Evolutionary conservation across 2,888 invertebrate genomes (phyloP), one percentile per base, ranked within the genome.

Genomic region (Urechis unicinctus): DNA sequence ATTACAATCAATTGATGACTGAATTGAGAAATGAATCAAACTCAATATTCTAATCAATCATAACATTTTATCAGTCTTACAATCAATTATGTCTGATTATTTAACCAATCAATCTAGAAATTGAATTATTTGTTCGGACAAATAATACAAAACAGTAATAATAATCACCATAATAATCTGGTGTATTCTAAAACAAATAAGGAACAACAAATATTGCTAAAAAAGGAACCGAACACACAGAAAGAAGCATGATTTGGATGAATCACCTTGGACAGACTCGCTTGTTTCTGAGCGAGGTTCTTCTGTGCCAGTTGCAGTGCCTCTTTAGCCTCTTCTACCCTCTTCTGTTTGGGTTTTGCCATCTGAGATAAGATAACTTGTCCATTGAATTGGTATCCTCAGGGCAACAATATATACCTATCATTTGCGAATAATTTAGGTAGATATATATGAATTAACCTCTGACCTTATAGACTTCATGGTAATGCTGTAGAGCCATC

Each of bases 321-420:
- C 54, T 78, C 77, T 53, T 70, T 68, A 0, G 78, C 78, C 50
- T 77, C 76, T 49, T 71, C 70, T 6, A 77, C 74, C 44, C 71
- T 61, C 54, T 67, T 70, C 62, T 76, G 74, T 62, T 78, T 78
- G 0, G 78, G 77, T 58, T 74, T 75, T 4, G 77, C 76, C 75
- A 77, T 77, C 74, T 77, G 55, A 31, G 26, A 36, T 36, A 36
- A n/a, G 36, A 36, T 9, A 36, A 9, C 36, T 36, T 36, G 9
- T 13, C 9, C 17, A 36, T 36, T 9, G 36, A 36, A 36, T 17
- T 13, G 9, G 17, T 17, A 13, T 36, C 36, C 36, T 13, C n/a
- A n/a, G n/a, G n/a, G n/a, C n/a, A n/a, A n/a, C n/a, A n/a, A n/a
- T n/a, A n/a, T n/a, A n/a, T n/a, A n/a, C n/a, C n/a, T n/a, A n/a